Evolutionary conservation across 2,113 vertebrate species (phyloP).

Genomic region (Alexandromys fortis): DNA sequence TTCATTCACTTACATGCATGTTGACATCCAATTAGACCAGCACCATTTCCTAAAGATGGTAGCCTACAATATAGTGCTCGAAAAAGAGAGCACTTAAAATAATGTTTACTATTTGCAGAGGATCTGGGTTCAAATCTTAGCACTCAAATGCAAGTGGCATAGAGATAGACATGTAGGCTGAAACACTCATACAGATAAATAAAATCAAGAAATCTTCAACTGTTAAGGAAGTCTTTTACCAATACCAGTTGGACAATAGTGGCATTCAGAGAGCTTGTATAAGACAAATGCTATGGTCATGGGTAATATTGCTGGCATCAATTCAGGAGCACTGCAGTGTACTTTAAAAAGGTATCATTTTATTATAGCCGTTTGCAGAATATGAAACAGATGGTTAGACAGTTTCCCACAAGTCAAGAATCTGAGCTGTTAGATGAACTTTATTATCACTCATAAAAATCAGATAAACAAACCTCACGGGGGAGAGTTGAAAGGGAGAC

Average conservation of each 20-base stretch:
- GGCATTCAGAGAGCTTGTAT: not conserved
- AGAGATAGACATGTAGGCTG: too few relatives aligned
- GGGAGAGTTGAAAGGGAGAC: not conserved
- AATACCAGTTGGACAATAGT: not conserved
- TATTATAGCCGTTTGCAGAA: not conserved
- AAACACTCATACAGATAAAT: not conserved
- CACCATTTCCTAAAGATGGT: not conserved
- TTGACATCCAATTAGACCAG: not conserved
- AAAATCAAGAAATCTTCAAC: not conserved
- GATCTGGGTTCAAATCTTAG: too few relatives aligned
- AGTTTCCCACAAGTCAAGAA: not conserved
- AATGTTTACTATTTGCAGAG: too few relatives aligned
- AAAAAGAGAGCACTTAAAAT: not conserved
- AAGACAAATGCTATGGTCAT: not conserved
- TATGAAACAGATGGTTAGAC: not conserved
- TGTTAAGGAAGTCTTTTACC: not conserved
- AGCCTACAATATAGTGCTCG: not conserved
- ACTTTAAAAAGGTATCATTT: too few relatives aligned
- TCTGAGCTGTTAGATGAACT: not conserved
- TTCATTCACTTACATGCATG: not conserved
- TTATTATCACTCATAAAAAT: not conserved
- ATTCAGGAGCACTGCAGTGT: not conserved
- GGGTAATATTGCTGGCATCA: not conserved
- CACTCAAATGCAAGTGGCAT: too few relatives aligned
- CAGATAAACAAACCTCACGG: not conserved